phyloP scores from a whole-genome alignment of 2,113 vertebrate species.

The Lagopus muta region DNA sequence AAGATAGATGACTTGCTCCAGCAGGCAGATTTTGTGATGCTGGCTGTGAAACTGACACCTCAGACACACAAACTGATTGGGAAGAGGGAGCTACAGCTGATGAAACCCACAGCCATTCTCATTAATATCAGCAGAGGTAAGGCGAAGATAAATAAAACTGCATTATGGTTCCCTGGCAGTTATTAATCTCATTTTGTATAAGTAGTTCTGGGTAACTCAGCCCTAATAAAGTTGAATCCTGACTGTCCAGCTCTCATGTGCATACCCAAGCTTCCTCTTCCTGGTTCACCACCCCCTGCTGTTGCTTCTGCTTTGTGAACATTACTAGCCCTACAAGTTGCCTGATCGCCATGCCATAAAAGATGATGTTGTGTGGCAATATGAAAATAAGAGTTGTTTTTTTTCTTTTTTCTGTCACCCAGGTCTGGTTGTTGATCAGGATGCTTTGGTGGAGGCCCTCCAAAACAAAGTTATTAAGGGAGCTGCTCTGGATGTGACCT shows the following conservation, averaged over 20 bases:
- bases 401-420: not conserved
- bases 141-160: not conserved
- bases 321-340: not conserved
- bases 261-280: not conserved
- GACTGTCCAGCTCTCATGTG: too few species aligned
- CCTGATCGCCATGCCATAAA: not conserved
- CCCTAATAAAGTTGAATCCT: not conserved
- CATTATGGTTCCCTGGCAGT: not conserved
- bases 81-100: slow-evolving; percentile 78
- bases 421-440: slow-evolving; percentile 86
- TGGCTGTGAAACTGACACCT: slow-evolving; percentile 73
- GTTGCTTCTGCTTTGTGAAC: not conserved
- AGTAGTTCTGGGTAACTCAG: not conserved
- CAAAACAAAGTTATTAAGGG: slow-evolving; percentile 75
- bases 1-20: slow-evolving; percentile 79
- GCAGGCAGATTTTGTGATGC: slow-evolving; percentile 82
- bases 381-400: not conserved
- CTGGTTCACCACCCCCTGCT: not conserved
- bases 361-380: not conserved
- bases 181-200: not conserved
- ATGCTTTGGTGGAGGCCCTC: slow-evolving; percentile 83
- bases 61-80: slow-evolving; percentile 78
- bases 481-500: slow-evolving; percentile 84
- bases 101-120: slow-evolving; percentile 80
- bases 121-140: slow-evolving; percentile 86